These are phyloP conservation scores for Perca fluviatilis DNA, from an alignment of 2,113 vertebrate species.

Conservation along the genomic window DNA sequence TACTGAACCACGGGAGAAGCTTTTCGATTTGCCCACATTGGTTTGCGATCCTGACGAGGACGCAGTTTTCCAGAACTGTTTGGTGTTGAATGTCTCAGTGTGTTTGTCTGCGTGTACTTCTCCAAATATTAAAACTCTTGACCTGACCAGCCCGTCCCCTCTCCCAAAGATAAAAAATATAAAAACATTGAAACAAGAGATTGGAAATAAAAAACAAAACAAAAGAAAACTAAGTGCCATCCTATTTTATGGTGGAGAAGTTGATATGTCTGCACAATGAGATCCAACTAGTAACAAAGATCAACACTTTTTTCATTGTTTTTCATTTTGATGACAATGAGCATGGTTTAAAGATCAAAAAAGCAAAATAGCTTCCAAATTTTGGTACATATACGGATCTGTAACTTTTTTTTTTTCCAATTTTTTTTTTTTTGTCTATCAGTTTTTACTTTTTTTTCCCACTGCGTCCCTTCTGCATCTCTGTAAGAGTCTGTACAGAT, in stretches of 20 bases:
- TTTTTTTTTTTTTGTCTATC: constrained; percentile 66
- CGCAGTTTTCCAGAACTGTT: constrained; percentile 15
- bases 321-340: constrained; percentile 82
- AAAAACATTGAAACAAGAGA: constrained; percentile 83
- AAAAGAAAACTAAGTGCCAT: constrained; percentile 84
- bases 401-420: constrained; percentile 65
- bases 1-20: constrained; percentile 62
- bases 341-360: constrained; percentile 86
- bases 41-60: constrained; percentile 50
- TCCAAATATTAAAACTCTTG: constrained; percentile 36
- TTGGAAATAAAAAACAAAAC: constrained; percentile 74
- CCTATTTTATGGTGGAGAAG: constrained; percentile 86
- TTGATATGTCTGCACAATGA: constrained; percentile 92
- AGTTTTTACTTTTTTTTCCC: constrained; percentile 79
- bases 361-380: constrained; percentile 90
- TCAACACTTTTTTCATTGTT: constrained; percentile 78
- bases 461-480: constrained; percentile 88
- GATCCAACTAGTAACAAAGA: constrained; percentile 89
- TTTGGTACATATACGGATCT: constrained; percentile 92
- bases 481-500: constrained; percentile 89
- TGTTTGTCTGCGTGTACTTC: constrained; percentile 52
- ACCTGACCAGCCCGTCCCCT: constrained; percentile 23
- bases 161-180: constrained; percentile 76
- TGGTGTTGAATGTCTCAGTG: constrained; percentile 3
- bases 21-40: constrained; percentile 9